A percentile compares a stretch with the other conserved stretches of the same genome.
These are phyloP conservation scores for Electrophaes corylata DNA, from an alignment of 2,888 invertebrate species.

Conservation along the genomic window DNA sequence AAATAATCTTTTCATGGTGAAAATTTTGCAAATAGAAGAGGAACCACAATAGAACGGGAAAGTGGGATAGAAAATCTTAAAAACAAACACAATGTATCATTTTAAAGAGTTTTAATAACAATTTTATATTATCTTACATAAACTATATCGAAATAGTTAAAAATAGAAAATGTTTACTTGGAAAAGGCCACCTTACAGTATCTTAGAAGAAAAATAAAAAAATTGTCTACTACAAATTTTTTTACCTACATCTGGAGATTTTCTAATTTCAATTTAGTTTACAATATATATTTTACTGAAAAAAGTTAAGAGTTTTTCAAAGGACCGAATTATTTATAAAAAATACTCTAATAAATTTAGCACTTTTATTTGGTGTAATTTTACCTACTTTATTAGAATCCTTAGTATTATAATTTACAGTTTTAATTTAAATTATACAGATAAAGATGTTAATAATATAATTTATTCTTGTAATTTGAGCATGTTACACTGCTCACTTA, in stretches of 20 bases:
- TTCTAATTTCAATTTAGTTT: not conserved
- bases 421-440: not conserved
- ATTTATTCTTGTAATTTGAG: constrained; percentile 29
- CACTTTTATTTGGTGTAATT: constrained; percentile 19
- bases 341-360: constrained; percentile 38
- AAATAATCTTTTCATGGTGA: too few species aligned
- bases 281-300: constrained; percentile 14
- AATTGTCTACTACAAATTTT: constrained; percentile 23
- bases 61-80: not conserved
- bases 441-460: constrained; percentile 1
- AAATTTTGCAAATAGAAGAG: too few species aligned
- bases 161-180: constrained; percentile 77
- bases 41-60: too few species aligned
- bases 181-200: constrained; percentile 76
- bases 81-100: constrained; percentile 3
- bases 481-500: constrained; percentile 20
- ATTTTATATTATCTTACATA: constrained; percentile 68
- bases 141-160: constrained; percentile 76
- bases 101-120: constrained; percentile 51
- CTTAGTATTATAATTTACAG: not conserved
- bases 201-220: constrained; percentile 47
- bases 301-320: constrained; percentile 12
- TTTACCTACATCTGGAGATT: constrained; percentile 2
- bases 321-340: constrained; percentile 30
- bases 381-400: constrained; percentile 12